These are phyloP conservation scores for Stomatorhinus walkeri DNA, from an alignment of 2,797 vertebrate genomes.

Conservation along the genomic window DNA sequence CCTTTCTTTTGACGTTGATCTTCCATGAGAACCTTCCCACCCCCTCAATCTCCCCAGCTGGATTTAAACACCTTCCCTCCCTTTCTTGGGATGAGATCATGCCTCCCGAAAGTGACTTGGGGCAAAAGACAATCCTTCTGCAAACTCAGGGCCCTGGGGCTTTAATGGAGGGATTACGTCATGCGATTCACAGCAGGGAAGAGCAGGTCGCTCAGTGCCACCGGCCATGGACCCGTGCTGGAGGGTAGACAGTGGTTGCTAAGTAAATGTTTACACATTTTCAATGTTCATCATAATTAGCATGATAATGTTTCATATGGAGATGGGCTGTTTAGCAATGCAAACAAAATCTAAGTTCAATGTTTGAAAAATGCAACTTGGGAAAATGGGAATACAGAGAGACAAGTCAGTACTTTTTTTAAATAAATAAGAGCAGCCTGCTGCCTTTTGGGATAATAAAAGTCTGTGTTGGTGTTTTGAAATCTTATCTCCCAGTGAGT, in stretches of 20 bases:
- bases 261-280: background rate
- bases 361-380: conserved; percentile 1
- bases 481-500: background rate
- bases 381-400: background rate
- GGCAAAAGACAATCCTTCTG: conserved; percentile 11
- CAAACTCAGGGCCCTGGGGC: background rate
- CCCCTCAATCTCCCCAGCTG: background rate
- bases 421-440: background rate
- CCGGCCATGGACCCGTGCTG: background rate
- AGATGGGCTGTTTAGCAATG: background rate
- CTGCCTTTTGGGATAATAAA: background rate
- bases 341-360: background rate
- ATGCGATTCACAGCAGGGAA: background rate
- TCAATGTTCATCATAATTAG: background rate
- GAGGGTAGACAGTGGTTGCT: background rate
- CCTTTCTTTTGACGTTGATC: background rate
- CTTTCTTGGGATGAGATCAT: conserved; percentile 17
- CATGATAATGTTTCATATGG: background rate
- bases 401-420: background rate
- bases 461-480: background rate
- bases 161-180: conserved; percentile 10
- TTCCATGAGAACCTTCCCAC: background rate
- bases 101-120: background rate
- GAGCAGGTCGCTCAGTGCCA: background rate
- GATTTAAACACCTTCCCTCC: background rate